Evolutionary conservation across 1,140 invertebrate species (phyloP).

Genomic region (Reticulitermes speratus): DNA sequence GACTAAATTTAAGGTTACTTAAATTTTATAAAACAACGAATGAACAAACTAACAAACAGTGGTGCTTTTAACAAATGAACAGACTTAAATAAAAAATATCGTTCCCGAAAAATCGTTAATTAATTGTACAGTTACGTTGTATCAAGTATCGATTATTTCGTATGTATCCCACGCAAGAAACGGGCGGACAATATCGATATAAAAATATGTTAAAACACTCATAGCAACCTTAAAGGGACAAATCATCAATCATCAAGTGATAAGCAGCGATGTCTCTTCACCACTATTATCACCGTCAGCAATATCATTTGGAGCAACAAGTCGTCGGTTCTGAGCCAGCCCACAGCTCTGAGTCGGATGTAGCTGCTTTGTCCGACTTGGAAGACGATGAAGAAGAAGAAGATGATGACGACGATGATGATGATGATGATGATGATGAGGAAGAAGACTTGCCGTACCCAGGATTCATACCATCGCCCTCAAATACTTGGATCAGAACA

Average conservation of each 20-base stretch:
- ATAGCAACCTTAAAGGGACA: neutral
- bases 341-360: constrained; percentile 49
- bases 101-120: no score
- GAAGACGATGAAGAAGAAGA: constrained; percentile 33
- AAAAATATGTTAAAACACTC: no score
- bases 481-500: constrained; percentile 82
- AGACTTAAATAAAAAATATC: no score
- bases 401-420: constrained; percentile 45
- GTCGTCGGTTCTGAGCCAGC: constrained; percentile 33
- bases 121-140: no score
- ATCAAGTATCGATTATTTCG: no score
- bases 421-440: constrained; percentile 35
- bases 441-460: constrained; percentile 74
- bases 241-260: neutral
- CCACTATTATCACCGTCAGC: constrained; percentile 20
- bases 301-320: neutral
- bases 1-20: no score
- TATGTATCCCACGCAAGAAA: no score
- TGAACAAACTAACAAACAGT: no score
- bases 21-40: no score
- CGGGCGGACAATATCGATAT: no score
- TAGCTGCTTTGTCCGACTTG: constrained; percentile 49
- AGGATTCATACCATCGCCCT: constrained; percentile 80
- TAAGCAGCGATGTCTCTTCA: constrained; percentile 11
- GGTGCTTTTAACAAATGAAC: no score